Conservation (phyloP, 2,888 invertebrate genomes). For the Nymphalis c-album region DNA sequence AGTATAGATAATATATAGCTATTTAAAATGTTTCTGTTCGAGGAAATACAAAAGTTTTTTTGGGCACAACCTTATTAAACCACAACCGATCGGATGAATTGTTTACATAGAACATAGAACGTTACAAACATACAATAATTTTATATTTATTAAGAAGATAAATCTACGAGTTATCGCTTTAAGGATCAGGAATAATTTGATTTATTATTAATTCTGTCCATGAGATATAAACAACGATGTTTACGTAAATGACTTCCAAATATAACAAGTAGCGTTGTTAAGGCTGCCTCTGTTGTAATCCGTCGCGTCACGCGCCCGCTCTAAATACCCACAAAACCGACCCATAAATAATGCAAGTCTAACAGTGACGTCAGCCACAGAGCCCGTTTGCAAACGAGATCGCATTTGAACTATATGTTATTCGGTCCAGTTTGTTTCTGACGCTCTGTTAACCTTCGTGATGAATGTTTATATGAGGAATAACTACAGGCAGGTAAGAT, state of each 20-base stretch:
- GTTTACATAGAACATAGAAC: too few relatives aligned
- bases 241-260: not conserved
- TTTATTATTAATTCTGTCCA: not conserved
- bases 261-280: slow-evolving; percentile 1
- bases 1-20: too few relatives aligned
- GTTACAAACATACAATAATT: too few relatives aligned
- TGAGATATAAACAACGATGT: not conserved
- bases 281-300: slow-evolving; percentile 15
- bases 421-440: slow-evolving; percentile 46
- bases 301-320: slow-evolving; percentile 36
- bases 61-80: too few relatives aligned
- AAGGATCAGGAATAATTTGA: too few relatives aligned
- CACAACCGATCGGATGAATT: too few relatives aligned
- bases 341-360: slow-evolving; percentile 74
- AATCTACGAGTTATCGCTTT: not conserved
- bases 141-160: too few relatives aligned
- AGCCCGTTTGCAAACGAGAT: slow-evolving; percentile 61
- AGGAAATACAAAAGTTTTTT: too few relatives aligned
- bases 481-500: slow-evolving; percentile 36
- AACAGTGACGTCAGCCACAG: slow-evolving; percentile 70
- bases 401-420: slow-evolving; percentile 60
- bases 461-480: slow-evolving; percentile 43
- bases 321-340: slow-evolving; percentile 49
- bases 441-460: slow-evolving; percentile 45
- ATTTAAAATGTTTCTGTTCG: too few relatives aligned